These are phyloP conservation scores for Neolamprologus falcicula DNA, from an alignment of 2,113 vertebrate genomes.

Conservation along the genomic window DNA sequence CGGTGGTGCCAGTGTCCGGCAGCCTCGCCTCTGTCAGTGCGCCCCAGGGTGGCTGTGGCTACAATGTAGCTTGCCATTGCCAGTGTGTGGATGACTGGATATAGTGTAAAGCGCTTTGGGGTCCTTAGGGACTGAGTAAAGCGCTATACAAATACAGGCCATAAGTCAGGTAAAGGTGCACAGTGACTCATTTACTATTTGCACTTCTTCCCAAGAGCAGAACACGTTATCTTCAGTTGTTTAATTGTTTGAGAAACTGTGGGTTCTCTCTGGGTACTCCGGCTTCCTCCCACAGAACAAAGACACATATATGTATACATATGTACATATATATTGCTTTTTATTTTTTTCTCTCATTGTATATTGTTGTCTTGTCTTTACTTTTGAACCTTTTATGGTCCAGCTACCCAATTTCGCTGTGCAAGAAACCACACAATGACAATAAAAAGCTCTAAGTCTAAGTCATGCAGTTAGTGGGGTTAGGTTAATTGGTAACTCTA, in stretches of 20 bases:
- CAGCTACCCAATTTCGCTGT: neutral
- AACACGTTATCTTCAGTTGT: neutral
- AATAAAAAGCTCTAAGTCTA: neutral
- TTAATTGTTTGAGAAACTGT: neutral
- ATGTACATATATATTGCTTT: neutral
- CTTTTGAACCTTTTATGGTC: neutral
- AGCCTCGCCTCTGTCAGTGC: neutral
- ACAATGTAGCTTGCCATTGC: neutral
- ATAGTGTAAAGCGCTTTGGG: neutral
- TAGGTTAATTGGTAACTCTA: neutral
- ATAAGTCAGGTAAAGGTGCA: neutral
- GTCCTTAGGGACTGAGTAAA: neutral
- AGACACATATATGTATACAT: neutral
- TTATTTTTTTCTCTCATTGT: neutral
- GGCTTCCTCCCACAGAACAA: neutral
- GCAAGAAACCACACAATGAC: neutral
- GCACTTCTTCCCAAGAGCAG: neutral
- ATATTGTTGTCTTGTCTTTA: neutral
- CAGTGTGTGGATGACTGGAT: neutral
- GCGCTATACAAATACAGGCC: neutral
- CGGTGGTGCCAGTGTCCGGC: neutral
- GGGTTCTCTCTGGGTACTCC: neutral
- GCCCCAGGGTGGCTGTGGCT: rapidly evolving
- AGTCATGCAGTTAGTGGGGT: neutral
- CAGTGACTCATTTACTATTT: neutral